Percentiles rank a stretch among this genome's conserved stretches.
Evolutionary conservation across 2,113 vertebrate species (phyloP).

Genomic region (Talpa occidentalis): DNA sequence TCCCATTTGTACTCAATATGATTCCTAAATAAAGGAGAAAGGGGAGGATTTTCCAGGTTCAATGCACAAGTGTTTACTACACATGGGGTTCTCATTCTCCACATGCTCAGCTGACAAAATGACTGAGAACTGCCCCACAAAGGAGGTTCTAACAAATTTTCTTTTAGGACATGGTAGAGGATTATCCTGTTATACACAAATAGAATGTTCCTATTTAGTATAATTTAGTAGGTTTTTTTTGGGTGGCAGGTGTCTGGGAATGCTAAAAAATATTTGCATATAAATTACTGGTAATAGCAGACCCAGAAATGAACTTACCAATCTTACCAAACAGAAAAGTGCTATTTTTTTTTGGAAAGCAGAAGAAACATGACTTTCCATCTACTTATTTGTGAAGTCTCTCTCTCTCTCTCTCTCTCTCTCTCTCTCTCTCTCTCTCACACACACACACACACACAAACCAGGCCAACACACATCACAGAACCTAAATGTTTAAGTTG

Average conservation of each 20-base stretch:
- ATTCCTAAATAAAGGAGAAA: not conserved
- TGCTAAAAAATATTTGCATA: not conserved
- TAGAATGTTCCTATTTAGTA: not conserved
- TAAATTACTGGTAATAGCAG: not conserved
- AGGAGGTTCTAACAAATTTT: not conserved
- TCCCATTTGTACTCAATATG: not conserved
- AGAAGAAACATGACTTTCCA: not conserved
- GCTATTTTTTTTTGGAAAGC: not conserved
- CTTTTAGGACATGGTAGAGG: not conserved
- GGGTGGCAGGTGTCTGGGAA: too few relatives aligned
- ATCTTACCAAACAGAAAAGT: not conserved
- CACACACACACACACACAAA: not conserved
- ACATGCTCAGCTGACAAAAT: not conserved
- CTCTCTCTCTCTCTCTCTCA: too few relatives aligned
- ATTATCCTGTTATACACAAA: not conserved
- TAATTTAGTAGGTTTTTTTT: not conserved
- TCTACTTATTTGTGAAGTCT: not conserved
- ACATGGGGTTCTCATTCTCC: not conserved
- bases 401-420: too few relatives aligned
- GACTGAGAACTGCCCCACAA: not conserved
- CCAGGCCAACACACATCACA: not conserved
- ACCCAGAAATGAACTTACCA: not conserved
- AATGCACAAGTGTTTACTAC: not conserved
- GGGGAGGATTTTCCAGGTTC: not conserved
- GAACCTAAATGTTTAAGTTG: constrained; percentile 17